phyloP scores from a whole-genome alignment of 2,888 invertebrate species.

The Epinotia bilunana region DNA sequence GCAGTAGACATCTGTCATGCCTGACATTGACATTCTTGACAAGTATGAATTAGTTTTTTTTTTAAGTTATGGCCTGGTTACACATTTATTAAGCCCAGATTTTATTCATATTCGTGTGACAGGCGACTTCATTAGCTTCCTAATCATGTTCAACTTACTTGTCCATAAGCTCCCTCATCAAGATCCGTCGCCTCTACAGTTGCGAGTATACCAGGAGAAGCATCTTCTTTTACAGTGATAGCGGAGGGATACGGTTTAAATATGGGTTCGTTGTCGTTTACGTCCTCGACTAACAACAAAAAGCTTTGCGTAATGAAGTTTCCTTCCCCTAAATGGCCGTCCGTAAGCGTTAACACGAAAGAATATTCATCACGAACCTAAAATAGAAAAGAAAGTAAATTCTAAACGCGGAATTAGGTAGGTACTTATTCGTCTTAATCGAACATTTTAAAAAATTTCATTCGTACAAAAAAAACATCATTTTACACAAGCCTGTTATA shows the following conservation, averaged over 20 bases:
- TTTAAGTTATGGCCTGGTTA: neutral
- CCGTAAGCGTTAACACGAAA: conserved; percentile 94
- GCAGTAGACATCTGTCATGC: neutral
- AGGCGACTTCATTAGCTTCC: neutral
- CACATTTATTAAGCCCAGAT: neutral
- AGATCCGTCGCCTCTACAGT: conserved; percentile 94
- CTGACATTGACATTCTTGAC: neutral
- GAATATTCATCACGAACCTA: conserved; percentile 94
- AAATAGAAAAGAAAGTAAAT: conserved; percentile 47
- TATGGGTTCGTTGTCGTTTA: conserved; percentile 95
- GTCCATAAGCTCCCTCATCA: conserved; percentile 96
- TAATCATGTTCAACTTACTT: conserved; percentile 77
- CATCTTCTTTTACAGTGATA: conserved; percentile 91
- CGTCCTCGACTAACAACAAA: conserved; percentile 94
- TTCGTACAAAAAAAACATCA: neutral
- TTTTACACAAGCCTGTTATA: neutral
- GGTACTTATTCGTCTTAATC: neutral
- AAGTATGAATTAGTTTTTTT: neutral
- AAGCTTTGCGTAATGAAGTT: conserved; percentile 96
- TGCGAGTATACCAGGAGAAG: conserved; percentile 89
- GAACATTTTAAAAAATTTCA: neutral
- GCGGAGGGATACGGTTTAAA: conserved; percentile 94
- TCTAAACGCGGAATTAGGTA: neutral
- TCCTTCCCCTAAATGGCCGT: conserved; percentile 93
- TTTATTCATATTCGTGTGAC: neutral